Evolutionary conservation across 2,797 vertebrate genomes (phyloP), one percentile per base, ranked within the genome.

Genomic region (Arctocebus calabarensis): DNA sequence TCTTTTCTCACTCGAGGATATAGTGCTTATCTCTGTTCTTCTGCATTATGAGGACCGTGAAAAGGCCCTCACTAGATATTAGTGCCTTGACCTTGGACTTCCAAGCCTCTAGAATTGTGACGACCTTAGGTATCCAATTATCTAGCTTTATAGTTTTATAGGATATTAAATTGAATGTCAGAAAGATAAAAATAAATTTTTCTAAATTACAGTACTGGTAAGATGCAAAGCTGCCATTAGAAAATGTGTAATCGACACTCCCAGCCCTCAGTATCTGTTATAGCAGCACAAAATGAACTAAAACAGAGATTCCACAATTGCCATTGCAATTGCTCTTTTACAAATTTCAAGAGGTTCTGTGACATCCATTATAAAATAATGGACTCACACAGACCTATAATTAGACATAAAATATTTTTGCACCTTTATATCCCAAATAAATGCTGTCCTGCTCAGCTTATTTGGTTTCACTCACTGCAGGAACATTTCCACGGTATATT

Each of bases 141-240:
- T 2, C 16, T 57, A 32, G 57, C 16, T 61, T 88, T 95, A 17
- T n/a, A 66, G 64, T 17, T 20, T 17, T 79, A 79, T 55, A 87
- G 40, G 32, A n/a, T 43, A 73, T 3, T 7, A 81, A 84, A 48
- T 11, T 57, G n/a, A 90, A 75, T 43, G 22, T 25, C 55, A 70
- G 77, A 91, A 94, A 61, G 27, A 5, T 83, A 86, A 95, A 95
- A 95, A 29, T 78, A 66, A 37, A 8, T 32, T 84, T 88, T 85
- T 16, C 25, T 68, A 59, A 90, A 81, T 84, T 78, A 62, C 11
- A 16, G 37, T 27, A 37, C 55, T 79, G 85, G 90, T 88, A 57
- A 78, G 71, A 85, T 27, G 75, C 17, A 75, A 25, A 61, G 1
- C 75, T 83, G 40, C 25, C 62, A 57, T 88, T 66, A 75, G 32